Evolutionary conservation across 2,113 vertebrate genomes (phyloP), one percentile per base, ranked within the genome.

Genomic region (Pachyramphus minor): DNA sequence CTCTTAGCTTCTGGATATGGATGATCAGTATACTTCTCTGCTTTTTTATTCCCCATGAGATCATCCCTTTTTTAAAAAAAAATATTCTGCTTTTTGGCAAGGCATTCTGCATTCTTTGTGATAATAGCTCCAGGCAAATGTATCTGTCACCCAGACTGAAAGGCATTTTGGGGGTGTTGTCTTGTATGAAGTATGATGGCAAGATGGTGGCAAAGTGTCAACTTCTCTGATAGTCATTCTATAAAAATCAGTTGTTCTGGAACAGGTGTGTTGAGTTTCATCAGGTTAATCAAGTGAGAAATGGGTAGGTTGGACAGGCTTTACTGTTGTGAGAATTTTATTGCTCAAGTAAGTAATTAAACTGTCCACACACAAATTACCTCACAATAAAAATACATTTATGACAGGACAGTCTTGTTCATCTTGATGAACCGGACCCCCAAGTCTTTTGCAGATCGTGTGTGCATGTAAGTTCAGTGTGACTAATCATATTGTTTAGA

Each of bases 331-430:
- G 63, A 27, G 87, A 80, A 94, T 72, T 69, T 93, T 95, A 82
- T 56, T 85, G 71, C 87, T 87, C 42, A 91, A 96, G 39, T 24
- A 80, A 67, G 89, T 93, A 95, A 94, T 97, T 97, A 94, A 83
- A 83, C 81, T 67, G 27, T 82, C 63, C 72, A 55, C 63, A 89
- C 42, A 95, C 88, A 96, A 88, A 92, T 72, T 69, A 71, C 44
- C 47, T 97, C 74, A 87, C 93, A 94, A 85, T 66, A 93, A 90
- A 92, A 95, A 33, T 10, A 41, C 14, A 10, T 63, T 95, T 84
- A 47, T 91, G 56, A 78, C 95, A 86, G 66, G 66, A 85, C 5
- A 21, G 16, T 52, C 80, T 49, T 89, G 91, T 89, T 97, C 72
- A 81, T 93, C 85, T 69, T 66, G 67, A 94, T 63, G 56, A 89